Conservation (phyloP, 2,888 invertebrate species). For the Dryobota labecula region DNA sequence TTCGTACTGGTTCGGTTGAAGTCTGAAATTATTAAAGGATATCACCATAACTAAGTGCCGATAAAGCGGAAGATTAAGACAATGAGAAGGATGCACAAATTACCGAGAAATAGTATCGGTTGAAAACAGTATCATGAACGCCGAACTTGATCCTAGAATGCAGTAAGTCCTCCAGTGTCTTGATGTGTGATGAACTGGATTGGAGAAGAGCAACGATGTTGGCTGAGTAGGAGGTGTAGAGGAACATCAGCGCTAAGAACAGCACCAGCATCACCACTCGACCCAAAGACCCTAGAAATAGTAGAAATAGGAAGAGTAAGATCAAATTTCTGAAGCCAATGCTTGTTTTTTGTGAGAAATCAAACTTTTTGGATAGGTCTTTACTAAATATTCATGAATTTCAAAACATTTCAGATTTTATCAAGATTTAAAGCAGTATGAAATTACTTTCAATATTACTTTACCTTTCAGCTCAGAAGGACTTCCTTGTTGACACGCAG, state of each 20-base stretch:
- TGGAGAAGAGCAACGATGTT: slow-evolving; percentile 94
- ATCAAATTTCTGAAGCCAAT: neutral
- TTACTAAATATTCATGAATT: neutral
- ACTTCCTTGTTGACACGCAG: slow-evolving; percentile 92
- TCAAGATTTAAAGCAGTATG: neutral
- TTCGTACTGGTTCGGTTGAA: slow-evolving; percentile 91
- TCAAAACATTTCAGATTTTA: neutral
- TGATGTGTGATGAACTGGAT: slow-evolving; percentile 93
- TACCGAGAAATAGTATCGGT: slow-evolving; percentile 92
- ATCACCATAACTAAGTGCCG: neutral
- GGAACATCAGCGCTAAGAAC: slow-evolving; percentile 92
- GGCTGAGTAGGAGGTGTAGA: slow-evolving; percentile 94
- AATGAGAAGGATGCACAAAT: slow-evolving; percentile 36
- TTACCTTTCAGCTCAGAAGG: slow-evolving; percentile 85
- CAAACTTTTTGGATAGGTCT: neutral
- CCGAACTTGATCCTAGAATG: slow-evolving; percentile 92
- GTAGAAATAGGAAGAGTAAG: neutral
- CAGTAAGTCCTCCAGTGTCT: slow-evolving; percentile 91
- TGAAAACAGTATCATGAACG: slow-evolving; percentile 93
- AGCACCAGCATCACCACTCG: slow-evolving; percentile 92
- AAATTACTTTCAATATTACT: neutral
- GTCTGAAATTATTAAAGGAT: slow-evolving; percentile 83
- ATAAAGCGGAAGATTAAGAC: neutral
- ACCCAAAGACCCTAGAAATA: slow-evolving; percentile 84
- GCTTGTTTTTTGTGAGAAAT: neutral